Base-by-base conservation (phyloP, 2,888 invertebrate species). In the Physocephala rufipes region DNA sequence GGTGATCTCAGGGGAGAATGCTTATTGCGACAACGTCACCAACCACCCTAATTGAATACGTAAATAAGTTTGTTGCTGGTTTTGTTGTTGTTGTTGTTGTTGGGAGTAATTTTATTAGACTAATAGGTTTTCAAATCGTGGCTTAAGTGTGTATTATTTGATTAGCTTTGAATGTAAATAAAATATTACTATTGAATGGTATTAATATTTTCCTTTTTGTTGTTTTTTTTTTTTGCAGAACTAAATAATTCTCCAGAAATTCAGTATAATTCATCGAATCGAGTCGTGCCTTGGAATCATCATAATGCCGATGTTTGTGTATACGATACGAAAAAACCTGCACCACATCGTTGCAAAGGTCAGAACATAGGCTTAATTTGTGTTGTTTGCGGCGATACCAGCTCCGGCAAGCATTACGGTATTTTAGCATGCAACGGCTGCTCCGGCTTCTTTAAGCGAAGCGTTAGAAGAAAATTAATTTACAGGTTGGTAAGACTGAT, bases 351-450 rank as follows among this genome's bases (percentile, higher is more conserved):
- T 21, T 76, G 86, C 81, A 83, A 90, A 87, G 85, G 88, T 82
- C 87, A 92, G 84, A 87, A 90, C 62, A 88, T 91, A 1, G 96
- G 97, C 0, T 88, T 98, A 68, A 93, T 94, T 72, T 99, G 98
- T 86, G 95, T 97, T 68, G 98, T 99, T 0, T 98, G 98, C 81
- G 97, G 97, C 0, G 98, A 98, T 86, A 97, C 97, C 7, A 96
- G 96, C 79, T 96, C 96, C 1, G 98, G 98, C 1, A 98, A 98
- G 82, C 98, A 98, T 86, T 98, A 97, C 86, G 98, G 99, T 0
- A 98, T 99, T 81, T 89, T 99, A 75, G 99, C 99, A 0, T 99
- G 99, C 87, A 99, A 99, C 82, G 99, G 99, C 0, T 99, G 99
- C 88, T 97, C 96, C 71, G 99, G 99, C 0, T 99, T 99, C 89